Evolutionary conservation across 1,140 invertebrate genomes (phyloP).

Genomic region (Dufourea novaeangliae): DNA sequence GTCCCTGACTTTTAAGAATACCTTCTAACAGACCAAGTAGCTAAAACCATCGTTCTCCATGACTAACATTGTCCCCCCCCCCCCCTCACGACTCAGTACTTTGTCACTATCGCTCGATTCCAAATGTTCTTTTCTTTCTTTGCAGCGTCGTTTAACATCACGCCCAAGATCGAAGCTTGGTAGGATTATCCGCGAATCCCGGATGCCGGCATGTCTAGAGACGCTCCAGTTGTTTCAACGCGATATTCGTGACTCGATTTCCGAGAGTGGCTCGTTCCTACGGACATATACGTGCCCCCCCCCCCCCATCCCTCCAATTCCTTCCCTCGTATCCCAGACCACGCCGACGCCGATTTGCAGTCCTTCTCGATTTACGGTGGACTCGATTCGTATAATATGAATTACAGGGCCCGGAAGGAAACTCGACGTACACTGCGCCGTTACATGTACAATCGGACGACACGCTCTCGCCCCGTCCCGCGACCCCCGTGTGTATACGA

Average conservation of each 20-base stretch:
- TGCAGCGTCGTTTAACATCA: slow-evolving; percentile 62
- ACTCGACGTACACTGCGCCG: not conserved
- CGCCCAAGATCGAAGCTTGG: slow-evolving; percentile 68
- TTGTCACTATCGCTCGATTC: slow-evolving; percentile 47
- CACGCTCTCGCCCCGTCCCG: too few species aligned
- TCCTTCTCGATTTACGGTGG: slow-evolving; percentile 47
- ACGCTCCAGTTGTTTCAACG: slow-evolving; percentile 75
- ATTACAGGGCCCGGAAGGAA: slow-evolving; percentile 17
- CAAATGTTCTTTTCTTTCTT: slow-evolving; percentile 44
- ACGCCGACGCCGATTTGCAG: slow-evolving; percentile 13
- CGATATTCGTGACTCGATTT: slow-evolving; percentile 79
- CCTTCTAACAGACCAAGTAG: not conserved
- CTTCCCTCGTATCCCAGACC: slow-evolving; percentile 30
- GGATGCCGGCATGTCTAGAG: slow-evolving; percentile 68
- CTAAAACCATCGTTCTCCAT: slow-evolving; percentile 13
- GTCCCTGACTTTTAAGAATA: not conserved
- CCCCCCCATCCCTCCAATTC: slow-evolving; percentile 45
- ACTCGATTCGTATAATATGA: slow-evolving; percentile 10
- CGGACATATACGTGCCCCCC: slow-evolving; percentile 31
- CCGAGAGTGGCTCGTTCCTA: slow-evolving; percentile 65
- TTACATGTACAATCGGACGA: slow-evolving; percentile 1
- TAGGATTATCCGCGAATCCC: slow-evolving; percentile 72
- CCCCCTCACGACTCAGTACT: slow-evolving; percentile 17
- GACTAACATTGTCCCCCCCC: slow-evolving; percentile 33
- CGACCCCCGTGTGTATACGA: not conserved